Evolutionary conservation across 2,797 vertebrate genomes (phyloP).

Genomic region (Ctenopoma kingsleyae): DNA sequence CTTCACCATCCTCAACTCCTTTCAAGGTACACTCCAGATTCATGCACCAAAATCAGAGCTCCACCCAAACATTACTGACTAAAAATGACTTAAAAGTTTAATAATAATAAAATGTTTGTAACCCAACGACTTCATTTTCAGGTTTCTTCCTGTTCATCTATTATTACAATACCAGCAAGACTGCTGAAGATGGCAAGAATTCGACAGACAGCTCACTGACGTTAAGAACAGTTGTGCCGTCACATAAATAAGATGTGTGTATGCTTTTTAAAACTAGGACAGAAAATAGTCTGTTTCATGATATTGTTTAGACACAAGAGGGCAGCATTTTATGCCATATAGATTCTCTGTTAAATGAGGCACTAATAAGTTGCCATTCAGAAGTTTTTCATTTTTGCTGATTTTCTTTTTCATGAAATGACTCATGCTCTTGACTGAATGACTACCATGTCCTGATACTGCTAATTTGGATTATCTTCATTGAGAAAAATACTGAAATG

Average conservation of each 20-base stretch:
- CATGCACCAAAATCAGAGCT: not conserved
- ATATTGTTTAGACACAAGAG: slow-evolving; percentile 60
- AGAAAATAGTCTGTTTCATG: not conserved
- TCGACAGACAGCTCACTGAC: not conserved
- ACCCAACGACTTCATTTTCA: slow-evolving; percentile 18
- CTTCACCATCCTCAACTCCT: slow-evolving; percentile 75
- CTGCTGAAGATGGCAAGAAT: accelerated
- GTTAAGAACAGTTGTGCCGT: not conserved
- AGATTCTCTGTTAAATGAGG: not conserved
- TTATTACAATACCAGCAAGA: slow-evolving; percentile 58
- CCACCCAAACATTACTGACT: too few relatives aligned
- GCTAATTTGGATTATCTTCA: slow-evolving; percentile 33
- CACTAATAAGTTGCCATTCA: not conserved
- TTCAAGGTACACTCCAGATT: slow-evolving; percentile 63
- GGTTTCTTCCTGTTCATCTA: slow-evolving; percentile 78
- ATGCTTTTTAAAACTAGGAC: not conserved
- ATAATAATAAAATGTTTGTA: not conserved
- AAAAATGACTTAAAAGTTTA: not conserved
- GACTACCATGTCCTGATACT: slow-evolving; percentile 4
- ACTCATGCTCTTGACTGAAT: slow-evolving; percentile 7
- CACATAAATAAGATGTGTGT: not conserved
- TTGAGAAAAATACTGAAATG: slow-evolving; percentile 28
- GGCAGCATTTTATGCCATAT: slow-evolving; percentile 65
- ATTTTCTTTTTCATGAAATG: slow-evolving; percentile 4
- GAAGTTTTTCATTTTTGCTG: not conserved